phyloP scores from a whole-genome alignment of 2,113 vertebrate species.

The Ornithorhynchus anatinus region DNA sequence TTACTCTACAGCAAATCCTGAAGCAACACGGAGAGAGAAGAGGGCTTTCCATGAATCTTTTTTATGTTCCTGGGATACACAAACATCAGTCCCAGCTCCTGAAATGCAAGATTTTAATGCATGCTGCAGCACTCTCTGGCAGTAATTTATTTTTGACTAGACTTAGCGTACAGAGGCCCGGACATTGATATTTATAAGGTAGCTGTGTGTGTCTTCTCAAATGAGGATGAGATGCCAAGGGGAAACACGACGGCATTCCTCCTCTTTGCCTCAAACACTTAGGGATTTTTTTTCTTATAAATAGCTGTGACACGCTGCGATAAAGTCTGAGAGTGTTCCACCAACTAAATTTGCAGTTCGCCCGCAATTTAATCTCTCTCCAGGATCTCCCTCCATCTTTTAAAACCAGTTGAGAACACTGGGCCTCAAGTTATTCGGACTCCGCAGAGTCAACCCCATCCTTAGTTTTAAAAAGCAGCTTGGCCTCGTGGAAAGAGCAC shows the following conservation, averaged over 20 bases:
- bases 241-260: not conserved
- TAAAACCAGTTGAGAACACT: no score
- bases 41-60: not conserved
- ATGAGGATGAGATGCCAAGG: constrained; percentile 8
- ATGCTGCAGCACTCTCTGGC: constrained; percentile 18
- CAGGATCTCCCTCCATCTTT: not conserved
- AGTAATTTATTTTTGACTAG: constrained; percentile 43
- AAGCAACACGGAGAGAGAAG: not conserved
- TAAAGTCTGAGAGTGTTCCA: not conserved
- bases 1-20: constrained; percentile 17
- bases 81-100: not conserved
- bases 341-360: not conserved
- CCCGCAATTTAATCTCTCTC: not conserved
- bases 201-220: constrained; percentile 14
- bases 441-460: no score
- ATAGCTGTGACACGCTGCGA: not conserved
- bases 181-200: constrained; percentile 18
- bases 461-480: no score
- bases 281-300: not conserved
- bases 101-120: constrained; percentile 4
- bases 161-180: constrained; percentile 20
- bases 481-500: no score
- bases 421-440: no score
- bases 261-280: constrained; percentile 1
- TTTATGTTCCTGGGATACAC: not conserved